A percentile compares a stretch with the other conserved stretches of the same genome.
These are phyloP conservation scores for Pangasius djambal DNA, from an alignment of 2,797 vertebrate genomes.

Conservation along the genomic window DNA sequence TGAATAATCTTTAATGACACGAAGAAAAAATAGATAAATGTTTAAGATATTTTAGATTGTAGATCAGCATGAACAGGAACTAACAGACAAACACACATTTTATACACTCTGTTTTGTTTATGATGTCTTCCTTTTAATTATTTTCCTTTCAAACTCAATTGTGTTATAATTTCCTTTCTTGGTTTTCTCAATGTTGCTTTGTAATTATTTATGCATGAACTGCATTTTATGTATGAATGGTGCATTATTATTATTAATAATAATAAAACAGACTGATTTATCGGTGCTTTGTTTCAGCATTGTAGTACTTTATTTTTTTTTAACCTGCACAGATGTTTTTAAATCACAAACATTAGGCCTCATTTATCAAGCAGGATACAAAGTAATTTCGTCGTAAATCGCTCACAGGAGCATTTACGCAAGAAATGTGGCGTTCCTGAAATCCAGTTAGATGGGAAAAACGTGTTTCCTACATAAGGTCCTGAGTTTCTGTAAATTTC, in stretches of 20 bases:
- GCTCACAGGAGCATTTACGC: background rate
- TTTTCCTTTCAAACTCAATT: background rate
- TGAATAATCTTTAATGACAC: background rate
- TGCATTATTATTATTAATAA: background rate
- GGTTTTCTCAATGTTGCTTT: background rate
- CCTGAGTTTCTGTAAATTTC: background rate
- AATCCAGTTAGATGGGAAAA: background rate
- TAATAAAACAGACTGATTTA: background rate
- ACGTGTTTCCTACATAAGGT: background rate
- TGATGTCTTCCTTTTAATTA: background rate
- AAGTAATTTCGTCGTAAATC: background rate
- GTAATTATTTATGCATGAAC: background rate
- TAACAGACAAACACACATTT: background rate
- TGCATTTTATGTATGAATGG: background rate
- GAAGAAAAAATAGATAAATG: background rate
- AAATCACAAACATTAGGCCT: background rate
- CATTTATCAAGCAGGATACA: background rate
- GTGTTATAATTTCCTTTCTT: background rate
- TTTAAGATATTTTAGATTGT: background rate
- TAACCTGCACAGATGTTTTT: background rate
- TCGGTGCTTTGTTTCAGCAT: background rate
- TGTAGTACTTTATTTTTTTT: background rate
- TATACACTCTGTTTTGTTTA: background rate
- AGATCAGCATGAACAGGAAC: background rate
- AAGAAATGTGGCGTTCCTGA: background rate